Conservation (phyloP, 92 coral and sea anemone species). For the Muricea muricata region DNA sequence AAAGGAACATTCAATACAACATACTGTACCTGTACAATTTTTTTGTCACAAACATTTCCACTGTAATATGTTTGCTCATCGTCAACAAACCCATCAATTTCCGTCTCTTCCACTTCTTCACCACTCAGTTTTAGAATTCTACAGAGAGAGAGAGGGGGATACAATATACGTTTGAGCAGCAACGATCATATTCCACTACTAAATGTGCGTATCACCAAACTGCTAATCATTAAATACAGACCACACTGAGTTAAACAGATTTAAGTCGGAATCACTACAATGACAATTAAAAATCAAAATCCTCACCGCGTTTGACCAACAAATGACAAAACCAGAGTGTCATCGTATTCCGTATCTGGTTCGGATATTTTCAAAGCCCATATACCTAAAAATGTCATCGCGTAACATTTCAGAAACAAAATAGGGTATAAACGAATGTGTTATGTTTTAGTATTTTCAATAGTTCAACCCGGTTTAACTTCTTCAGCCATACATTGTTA, state of each 20-base stretch:
- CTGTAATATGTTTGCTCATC: slow-evolving; percentile 93
- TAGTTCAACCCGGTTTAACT: no score
- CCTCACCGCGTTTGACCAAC: slow-evolving; percentile 94
- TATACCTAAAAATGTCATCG: slow-evolving; percentile 57
- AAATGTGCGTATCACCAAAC: no score
- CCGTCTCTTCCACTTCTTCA: slow-evolving; percentile 98
- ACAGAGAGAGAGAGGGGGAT: background rate
- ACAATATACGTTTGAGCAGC: no score
- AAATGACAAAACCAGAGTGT: slow-evolving; percentile 94
- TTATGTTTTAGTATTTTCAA: no score
- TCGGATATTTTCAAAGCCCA: slow-evolving; percentile 89
- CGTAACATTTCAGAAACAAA: background rate
- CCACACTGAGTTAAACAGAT: background rate
- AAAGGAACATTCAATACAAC: background rate
- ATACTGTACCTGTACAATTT: slow-evolving; percentile 74
- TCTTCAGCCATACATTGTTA: no score
- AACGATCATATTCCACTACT: no score
- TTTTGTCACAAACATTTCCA: slow-evolving; percentile 88
- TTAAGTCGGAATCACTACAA: no score
- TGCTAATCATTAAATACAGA: background rate
- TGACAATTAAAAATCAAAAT: no score
- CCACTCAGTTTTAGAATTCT: slow-evolving; percentile 91
- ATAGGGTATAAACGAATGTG: background rate
- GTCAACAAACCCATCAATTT: slow-evolving; percentile 96
- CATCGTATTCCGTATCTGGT: slow-evolving; percentile 79